Percentiles rank a stretch among this genome's conserved stretches.
These are phyloP conservation scores for Perca fluviatilis DNA, from an alignment of 2,113 vertebrate genomes.

Conservation along the genomic window DNA sequence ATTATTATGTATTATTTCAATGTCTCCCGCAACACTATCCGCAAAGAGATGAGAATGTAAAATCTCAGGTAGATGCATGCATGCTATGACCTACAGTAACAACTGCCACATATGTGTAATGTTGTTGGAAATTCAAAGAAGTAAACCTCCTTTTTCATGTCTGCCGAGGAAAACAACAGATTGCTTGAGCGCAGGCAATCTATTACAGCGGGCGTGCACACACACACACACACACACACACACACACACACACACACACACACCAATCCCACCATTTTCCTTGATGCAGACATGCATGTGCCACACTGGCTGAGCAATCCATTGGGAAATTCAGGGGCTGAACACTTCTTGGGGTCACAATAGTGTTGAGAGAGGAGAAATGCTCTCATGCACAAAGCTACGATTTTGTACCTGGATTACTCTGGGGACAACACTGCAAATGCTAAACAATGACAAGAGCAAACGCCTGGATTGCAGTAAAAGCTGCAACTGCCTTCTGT, in stretches of 20 bases:
- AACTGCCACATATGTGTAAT: background rate
- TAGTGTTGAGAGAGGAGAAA: constrained; percentile 26
- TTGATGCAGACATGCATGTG: constrained; percentile 28
- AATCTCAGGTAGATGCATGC: background rate
- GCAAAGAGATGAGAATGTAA: background rate
- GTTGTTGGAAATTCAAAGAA: constrained; percentile 13
- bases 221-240: constrained; percentile 1
- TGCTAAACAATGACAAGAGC: constrained; percentile 75
- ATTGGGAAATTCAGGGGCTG: constrained; percentile 52
- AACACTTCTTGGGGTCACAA: constrained; percentile 53
- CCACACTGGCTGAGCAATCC: constrained; percentile 39
- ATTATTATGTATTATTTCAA: background rate
- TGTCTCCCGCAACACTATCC: background rate
- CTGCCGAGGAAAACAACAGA: constrained; percentile 11
- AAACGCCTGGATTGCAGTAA: constrained; percentile 65
- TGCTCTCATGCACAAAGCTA: constrained; percentile 49
- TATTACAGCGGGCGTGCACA: constrained; percentile 7
- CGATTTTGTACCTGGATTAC: constrained; percentile 41
- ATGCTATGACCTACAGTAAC: background rate
- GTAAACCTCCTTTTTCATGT: background rate
- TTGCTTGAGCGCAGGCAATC: constrained; percentile 26
- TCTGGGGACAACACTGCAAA: constrained; percentile 49
- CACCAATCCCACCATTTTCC: constrained; percentile 31
- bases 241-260: background rate
- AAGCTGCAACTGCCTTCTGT: constrained; percentile 60